Conservation (phyloP, 2,888 invertebrate species). For the Podotricha telesiphe region DNA sequence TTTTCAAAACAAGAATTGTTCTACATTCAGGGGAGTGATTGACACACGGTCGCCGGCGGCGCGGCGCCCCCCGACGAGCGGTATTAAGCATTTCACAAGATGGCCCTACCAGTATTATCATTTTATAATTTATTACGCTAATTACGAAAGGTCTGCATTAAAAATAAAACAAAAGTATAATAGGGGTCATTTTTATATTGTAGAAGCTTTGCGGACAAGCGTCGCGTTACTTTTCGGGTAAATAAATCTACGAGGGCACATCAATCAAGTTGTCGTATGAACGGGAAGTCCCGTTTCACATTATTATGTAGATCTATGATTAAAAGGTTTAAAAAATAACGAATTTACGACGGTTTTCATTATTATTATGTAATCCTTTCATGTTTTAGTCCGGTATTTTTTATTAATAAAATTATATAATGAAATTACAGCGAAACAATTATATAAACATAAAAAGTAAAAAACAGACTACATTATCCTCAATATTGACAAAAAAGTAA, state of each 20-base stretch:
- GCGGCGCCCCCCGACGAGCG: conserved; percentile 73
- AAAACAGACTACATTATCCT: no score
- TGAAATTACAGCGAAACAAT: no score
- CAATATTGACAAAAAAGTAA: no score
- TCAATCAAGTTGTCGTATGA: conserved; percentile 82
- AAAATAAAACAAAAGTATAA: conserved; percentile 80
- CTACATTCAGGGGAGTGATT: conserved; percentile 81
- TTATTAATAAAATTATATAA: conserved; percentile 16
- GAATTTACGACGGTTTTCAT: conserved; percentile 71
- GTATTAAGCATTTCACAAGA: conserved; percentile 78
- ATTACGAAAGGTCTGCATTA: conserved; percentile 79
- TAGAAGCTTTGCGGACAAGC: conserved; percentile 75
- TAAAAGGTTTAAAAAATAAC: conserved; percentile 76
- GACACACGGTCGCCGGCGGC: conserved; percentile 79
- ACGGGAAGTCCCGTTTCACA: conserved; percentile 75
- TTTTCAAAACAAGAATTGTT: conserved; percentile 82
- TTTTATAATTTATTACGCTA: conserved; percentile 84
- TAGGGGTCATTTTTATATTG: conserved; percentile 68
- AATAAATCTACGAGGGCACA: conserved; percentile 80
- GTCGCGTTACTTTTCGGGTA: conserved; percentile 72
- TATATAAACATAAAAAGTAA: no score
- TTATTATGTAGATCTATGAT: conserved; percentile 81
- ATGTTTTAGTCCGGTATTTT: conserved; percentile 46
- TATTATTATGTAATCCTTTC: conserved; percentile 66
- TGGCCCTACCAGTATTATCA: conserved; percentile 80